Evolutionary conservation across 1,140 invertebrate species (phyloP).

Genomic region (Pygmarrhopalites habei): DNA sequence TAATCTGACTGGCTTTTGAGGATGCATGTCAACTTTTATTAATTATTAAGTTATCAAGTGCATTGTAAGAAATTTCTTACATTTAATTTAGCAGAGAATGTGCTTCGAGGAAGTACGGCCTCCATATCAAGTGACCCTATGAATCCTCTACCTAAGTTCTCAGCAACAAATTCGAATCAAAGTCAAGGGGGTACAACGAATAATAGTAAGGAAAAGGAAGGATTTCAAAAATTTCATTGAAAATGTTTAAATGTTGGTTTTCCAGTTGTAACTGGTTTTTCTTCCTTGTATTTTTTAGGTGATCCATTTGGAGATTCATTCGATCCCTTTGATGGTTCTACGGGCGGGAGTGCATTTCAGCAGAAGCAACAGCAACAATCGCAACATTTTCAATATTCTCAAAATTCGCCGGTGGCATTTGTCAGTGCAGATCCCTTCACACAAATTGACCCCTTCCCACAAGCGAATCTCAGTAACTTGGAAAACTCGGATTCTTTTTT

Average conservation of each 20-base stretch:
- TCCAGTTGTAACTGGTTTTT: too few relatives aligned
- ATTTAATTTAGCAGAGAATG: constrained; percentile 20
- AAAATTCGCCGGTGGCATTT: not conserved
- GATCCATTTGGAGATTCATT: constrained; percentile 77
- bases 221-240: constrained; percentile 62
- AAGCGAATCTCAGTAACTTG: constrained; percentile 22
- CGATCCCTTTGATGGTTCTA: constrained; percentile 45
- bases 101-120: constrained; percentile 37
- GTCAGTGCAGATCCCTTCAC: constrained; percentile 28
- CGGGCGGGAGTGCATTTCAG: not conserved
- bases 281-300: constrained; percentile 14
- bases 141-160: constrained; percentile 26
- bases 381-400: not conserved
- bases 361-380: not conserved
- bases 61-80: not conserved
- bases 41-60: too few relatives aligned
- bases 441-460: constrained; percentile 37
- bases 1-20: constrained; percentile 15
- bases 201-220: too few relatives aligned
- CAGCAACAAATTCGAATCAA: not conserved
- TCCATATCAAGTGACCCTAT: constrained; percentile 37
- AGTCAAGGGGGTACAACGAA: not conserved
- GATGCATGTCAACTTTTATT: too few relatives aligned
- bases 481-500: constrained; percentile 18
- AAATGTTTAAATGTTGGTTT: too few relatives aligned